phyloP scores from a whole-genome alignment of 2,113 vertebrate species.

The human region DNA sequence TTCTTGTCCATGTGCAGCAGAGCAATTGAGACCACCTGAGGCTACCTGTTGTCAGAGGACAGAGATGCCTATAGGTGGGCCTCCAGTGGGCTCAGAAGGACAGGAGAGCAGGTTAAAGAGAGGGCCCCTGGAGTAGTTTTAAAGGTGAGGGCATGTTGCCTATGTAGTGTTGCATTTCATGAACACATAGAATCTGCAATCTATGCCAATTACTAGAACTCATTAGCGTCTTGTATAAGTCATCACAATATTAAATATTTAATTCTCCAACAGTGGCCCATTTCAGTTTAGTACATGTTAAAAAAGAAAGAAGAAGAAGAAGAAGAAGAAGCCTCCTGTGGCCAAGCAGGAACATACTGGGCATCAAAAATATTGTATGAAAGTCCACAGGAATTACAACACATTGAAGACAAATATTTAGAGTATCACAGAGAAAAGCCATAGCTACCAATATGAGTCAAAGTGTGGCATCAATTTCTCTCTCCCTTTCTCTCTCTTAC shows the following conservation, averaged over 20 bases:
- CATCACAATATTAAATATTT: background rate
- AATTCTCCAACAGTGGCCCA: background rate
- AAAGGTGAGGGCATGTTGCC: conserved; percentile 44
- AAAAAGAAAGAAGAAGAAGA: background rate
- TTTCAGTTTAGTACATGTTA: background rate
- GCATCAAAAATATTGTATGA: background rate
- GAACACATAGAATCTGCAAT: conserved; percentile 51
- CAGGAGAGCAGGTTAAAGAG: background rate
- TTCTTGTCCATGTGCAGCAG: background rate
- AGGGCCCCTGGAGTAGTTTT: background rate
- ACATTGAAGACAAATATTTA: background rate
- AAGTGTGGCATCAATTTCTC: background rate
- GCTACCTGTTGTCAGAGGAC: background rate
- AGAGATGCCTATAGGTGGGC: background rate
- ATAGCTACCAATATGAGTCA: background rate
- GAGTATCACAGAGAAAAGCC: background rate
- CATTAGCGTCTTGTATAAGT: background rate
- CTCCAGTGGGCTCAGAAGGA: background rate
- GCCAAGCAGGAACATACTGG: background rate
- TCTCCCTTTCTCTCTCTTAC: background rate
- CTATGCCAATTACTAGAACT: background rate
- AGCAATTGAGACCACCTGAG: background rate
- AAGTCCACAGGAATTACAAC: background rate
- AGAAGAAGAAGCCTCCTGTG: background rate
- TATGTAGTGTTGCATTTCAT: conserved; percentile 39